Evolutionary conservation across 1,140 invertebrate species (phyloP), one percentile per base, ranked within the genome.

Genomic region (Drosophila mojavensis): DNA sequence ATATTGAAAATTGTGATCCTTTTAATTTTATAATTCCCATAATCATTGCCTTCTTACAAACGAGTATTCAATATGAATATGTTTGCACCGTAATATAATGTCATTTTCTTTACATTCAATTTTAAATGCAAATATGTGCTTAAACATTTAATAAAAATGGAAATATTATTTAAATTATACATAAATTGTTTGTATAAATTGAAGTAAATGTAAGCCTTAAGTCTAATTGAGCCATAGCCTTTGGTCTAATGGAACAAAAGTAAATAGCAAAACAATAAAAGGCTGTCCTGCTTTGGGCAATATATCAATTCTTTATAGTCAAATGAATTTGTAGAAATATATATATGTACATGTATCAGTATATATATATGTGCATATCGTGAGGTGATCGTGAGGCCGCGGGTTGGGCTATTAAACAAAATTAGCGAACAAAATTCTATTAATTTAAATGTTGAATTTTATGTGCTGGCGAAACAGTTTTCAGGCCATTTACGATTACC

Each of bases 401-500:
- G 33, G 51, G 26, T 59, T 59, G 51, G 45, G 59, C 64, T 62
- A 70, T 76, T 78, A 69, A 66, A 54, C 28, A 20, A 63, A 79
- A 73, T 82, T 69, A 88, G 73, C 88, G 60, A 60, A 56, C 75
- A 70, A 74, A 86, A 86, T 81, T 75, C 54, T 68, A 88, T 88
- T 88, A 70, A 79, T 70, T 77, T 79, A 77, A 86, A 86, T 88
- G 68, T 79, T 68, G 63, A 59, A 77, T 77, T 85, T 83, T 61
- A 85, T 77, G 64, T 65, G 60, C 70, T 58, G 55, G 50, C 64
- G 77, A 64, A 65, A 17, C 20, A 58, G 68, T 67, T 67, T 58
- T 48, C 45, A 17, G 30, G 43, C 30, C 56, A 67, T 65, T 61
- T 51, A 39, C 64, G 58, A 83, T 79, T 79, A 79, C 78, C 33